These are phyloP conservation scores for Allobates femoralis DNA, from an alignment of 2,797 vertebrate genomes.

Conservation along the genomic window DNA sequence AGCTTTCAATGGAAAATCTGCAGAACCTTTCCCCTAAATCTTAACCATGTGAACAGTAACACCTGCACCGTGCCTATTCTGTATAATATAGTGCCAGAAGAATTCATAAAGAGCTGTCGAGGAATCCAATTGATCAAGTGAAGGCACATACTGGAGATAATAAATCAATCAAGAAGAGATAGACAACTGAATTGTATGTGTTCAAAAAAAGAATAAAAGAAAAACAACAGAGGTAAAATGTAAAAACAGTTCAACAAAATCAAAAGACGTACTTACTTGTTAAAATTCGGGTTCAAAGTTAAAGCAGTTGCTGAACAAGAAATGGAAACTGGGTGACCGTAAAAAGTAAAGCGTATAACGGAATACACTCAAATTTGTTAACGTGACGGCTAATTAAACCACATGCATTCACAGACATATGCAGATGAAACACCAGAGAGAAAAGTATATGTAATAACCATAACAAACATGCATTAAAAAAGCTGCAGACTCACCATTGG, in stretches of 20 bases:
- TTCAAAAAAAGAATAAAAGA: slow-evolving; percentile 1
- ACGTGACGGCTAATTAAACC: slow-evolving; percentile 19
- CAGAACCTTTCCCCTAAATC: too few species aligned
- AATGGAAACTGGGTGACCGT: slow-evolving; percentile 73
- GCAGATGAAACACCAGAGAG: slow-evolving; percentile 35
- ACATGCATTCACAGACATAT: slow-evolving; percentile 60
- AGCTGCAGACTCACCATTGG: slow-evolving; percentile 29
- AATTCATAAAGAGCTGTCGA: too few species aligned
- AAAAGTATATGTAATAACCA: slow-evolving; percentile 16
- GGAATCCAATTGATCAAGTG: not conserved
- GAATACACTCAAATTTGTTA: slow-evolving; percentile 40
- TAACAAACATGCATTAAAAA: slow-evolving; percentile 49
- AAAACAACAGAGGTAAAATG: not conserved
- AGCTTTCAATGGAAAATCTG: too few species aligned
- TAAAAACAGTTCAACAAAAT: slow-evolving; percentile 56
- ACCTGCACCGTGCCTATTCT: too few species aligned
- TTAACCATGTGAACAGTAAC: too few species aligned
- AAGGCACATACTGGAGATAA: not conserved
- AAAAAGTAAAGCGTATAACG: slow-evolving; percentile 67
- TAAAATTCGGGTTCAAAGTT: slow-evolving; percentile 78
- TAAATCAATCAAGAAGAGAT: not conserved
- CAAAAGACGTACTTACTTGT: slow-evolving; percentile 79
- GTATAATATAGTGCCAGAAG: too few species aligned
- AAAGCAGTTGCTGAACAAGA: slow-evolving; percentile 75
- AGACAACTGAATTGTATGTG: not conserved